phyloP scores from a whole-genome alignment of 2,113 vertebrate genomes.

The Chrysemys picta region DNA sequence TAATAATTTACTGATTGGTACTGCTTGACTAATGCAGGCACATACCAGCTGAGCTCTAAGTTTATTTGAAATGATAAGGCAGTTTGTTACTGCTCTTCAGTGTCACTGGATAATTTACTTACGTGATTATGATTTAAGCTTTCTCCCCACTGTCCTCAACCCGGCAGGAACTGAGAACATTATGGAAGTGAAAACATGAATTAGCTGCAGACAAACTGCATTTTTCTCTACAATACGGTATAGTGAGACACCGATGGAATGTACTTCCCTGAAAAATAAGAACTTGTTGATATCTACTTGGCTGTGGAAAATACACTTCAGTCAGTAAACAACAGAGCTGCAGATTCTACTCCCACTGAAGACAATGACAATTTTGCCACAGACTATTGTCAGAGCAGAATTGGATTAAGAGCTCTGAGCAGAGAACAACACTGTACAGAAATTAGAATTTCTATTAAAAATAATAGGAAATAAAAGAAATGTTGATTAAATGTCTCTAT shows the following conservation, averaged over 20 bases:
- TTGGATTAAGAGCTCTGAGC: neutral
- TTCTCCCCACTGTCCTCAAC: neutral
- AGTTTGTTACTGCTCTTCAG: constrained; percentile 60
- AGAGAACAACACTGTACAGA: neutral
- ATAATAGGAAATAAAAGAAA: neutral
- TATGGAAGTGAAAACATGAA: constrained; percentile 39
- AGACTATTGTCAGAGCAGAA: neutral
- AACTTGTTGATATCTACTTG: constrained; percentile 40
- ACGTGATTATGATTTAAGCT: constrained; percentile 31
- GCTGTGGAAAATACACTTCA: constrained; percentile 37
- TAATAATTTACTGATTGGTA: constrained; percentile 42
- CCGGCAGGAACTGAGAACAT: neutral
- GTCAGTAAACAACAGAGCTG: neutral
- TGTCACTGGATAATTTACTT: constrained; percentile 52
- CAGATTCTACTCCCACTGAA: neutral
- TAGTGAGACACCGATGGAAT: constrained; percentile 5
- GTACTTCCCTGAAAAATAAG: constrained; percentile 38
- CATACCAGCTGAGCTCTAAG: constrained; percentile 44
- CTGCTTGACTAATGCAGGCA: constrained; percentile 46
- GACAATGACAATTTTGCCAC: neutral
- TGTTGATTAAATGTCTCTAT: neutral
- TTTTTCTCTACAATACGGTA: constrained; percentile 46
- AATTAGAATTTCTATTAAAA: neutral
- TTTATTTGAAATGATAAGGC: constrained; percentile 50
- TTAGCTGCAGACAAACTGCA: constrained; percentile 67